Evolutionary conservation across 1,140 invertebrate genomes (phyloP), one percentile per base, ranked within the genome.

Genomic region (Micrasema longulum): DNA sequence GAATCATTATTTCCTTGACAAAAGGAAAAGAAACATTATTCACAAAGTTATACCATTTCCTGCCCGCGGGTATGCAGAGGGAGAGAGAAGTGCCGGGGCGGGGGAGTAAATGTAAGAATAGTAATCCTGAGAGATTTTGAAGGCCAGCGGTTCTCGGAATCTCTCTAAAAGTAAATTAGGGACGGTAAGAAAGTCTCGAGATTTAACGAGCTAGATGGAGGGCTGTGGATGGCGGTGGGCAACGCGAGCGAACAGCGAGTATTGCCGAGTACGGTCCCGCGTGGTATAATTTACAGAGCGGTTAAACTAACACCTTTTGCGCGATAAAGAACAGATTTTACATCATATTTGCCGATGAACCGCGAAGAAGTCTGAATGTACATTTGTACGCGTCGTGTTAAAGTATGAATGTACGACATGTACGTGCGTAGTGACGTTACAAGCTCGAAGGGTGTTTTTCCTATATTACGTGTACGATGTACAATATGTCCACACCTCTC

Each of bases 11-110:
- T 41, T 68, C 38, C 65, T 12, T 36, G 65, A 68, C 65, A 68
- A 68, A 68, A 68, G 65, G 65, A 43, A 68, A 68, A 68, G 63
- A 55, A 55, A 41, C 65, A 68, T 68, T 55, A 68, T 68, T 68
- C 65, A 67, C 48, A 68, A 68, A 68, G 65, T 68, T 68, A 31
- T 22, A 57, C 48, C 52, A 52, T 55, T 53, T 66, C 63, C 63
- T 52, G 47, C 20, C 62, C 18, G 52, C 12, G 26, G n/a, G 36
- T 31, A 3, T 31, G 36, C 14, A 2, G 35, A 18, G 16, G 0
- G 55, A 35, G 16, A 5, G 26, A 5, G 52, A 6, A 18, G 31
- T 10, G 26, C 11, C 5, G 7, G 2, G 26, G 31, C 4, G n/a
- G n/a, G 55, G 14, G 20, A n/a, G 11, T 26, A 16, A 18, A 18